Conservation (phyloP, 1,140 invertebrate genomes). For the Ridgeia piscesae region DNA sequence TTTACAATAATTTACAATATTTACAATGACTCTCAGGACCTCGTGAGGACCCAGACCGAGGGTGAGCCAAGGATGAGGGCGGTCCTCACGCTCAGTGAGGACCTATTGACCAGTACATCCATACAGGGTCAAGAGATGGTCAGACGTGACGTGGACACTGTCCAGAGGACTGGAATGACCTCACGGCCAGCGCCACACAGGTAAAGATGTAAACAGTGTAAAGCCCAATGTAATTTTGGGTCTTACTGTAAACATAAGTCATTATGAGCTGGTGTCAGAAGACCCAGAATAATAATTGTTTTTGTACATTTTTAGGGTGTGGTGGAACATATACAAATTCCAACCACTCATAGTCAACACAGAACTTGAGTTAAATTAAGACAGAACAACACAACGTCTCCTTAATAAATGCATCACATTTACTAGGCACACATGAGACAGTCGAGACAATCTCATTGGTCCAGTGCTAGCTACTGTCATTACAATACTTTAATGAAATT, state of each 20-base stretch:
- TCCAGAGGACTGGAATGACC: slow-evolving; percentile 3
- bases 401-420: no score
- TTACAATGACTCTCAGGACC: slow-evolving; percentile 61
- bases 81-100: slow-evolving; percentile 79
- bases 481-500: no score
- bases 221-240: background rate
- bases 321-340: no score
- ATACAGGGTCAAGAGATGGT: slow-evolving; percentile 78
- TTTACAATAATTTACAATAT: background rate
- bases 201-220: background rate
- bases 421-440: no score
- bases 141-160: background rate
- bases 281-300: no score
- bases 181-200: background rate
- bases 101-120: slow-evolving; percentile 85
- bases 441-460: no score
- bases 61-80: slow-evolving; percentile 81
- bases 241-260: background rate
- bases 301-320: no score
- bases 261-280: no score
- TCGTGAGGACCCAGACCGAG: slow-evolving; percentile 71
- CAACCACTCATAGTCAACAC: no score
- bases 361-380: no score
- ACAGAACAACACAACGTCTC: no score
- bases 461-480: no score